phyloP scores from a whole-genome alignment of 2,888 invertebrate species.

The Folsomia manolachei region DNA sequence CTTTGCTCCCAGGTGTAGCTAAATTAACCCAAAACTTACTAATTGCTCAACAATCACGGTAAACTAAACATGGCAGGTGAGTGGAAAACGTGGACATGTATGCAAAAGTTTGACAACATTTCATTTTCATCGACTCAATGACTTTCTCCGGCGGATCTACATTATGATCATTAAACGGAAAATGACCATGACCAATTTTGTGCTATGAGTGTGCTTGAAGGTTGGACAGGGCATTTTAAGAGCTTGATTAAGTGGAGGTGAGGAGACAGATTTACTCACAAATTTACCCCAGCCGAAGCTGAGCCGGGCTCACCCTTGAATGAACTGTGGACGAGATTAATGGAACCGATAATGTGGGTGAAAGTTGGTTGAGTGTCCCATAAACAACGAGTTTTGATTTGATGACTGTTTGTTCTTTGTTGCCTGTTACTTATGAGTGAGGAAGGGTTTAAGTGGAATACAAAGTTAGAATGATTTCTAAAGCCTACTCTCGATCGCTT shows the following conservation, averaged over 20 bases:
- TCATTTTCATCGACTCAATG: too few species aligned
- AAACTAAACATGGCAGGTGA: background rate
- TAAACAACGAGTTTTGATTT: background rate
- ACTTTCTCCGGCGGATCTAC: too few species aligned
- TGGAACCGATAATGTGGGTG: background rate
- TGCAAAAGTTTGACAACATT: too few species aligned
- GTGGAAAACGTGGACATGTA: too few species aligned
- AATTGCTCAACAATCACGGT: background rate
- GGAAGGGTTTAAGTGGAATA: background rate
- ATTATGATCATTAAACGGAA: too few species aligned
- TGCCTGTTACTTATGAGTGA: background rate
- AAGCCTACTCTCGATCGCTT: conserved; percentile 38
- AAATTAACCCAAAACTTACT: background rate
- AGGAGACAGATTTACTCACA: background rate
- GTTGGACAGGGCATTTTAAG: background rate
- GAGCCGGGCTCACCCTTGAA: too few species aligned
- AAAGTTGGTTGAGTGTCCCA: background rate
- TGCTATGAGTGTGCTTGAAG: too few species aligned
- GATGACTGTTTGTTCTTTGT: background rate
- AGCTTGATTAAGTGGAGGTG: background rate
- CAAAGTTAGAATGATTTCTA: conserved; percentile 26
- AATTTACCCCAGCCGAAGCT: background rate
- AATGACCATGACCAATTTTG: too few species aligned
- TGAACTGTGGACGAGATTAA: background rate
- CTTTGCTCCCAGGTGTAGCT: background rate